Conservation (phyloP, 2,888 invertebrate species). For the Andrena trimmerana region DNA sequence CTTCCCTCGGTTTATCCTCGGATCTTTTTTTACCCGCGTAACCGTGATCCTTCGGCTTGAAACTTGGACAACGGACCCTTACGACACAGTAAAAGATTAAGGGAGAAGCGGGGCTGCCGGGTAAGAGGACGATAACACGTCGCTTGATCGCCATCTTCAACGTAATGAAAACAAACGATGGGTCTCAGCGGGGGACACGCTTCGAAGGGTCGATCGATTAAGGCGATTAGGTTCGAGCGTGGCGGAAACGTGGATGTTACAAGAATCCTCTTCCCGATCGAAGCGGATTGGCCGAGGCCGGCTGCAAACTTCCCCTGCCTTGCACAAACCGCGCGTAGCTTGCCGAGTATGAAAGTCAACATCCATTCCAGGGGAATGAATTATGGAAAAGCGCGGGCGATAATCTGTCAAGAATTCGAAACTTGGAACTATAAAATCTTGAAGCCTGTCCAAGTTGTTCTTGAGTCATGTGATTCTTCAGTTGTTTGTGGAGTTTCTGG, state of each 20-base stretch:
- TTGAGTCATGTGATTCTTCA: neutral
- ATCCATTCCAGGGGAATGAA: neutral
- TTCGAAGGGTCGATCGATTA: conserved; percentile 36
- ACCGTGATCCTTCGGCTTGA: conserved; percentile 50
- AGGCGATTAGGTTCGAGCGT: conserved; percentile 35
- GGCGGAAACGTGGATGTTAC: conserved; percentile 3
- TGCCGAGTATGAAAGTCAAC: neutral
- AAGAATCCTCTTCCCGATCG: conserved; percentile 22
- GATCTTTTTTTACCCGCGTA: conserved; percentile 1
- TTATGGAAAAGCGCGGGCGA: neutral
- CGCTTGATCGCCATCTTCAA: conserved; percentile 1
- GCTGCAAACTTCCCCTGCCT: neutral
- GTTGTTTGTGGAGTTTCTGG: too few relatives aligned
- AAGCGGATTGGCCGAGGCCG: conserved; percentile 14
- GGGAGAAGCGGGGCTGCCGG: neutral
- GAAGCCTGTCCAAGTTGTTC: neutral
- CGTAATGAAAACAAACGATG: conserved; percentile 39
- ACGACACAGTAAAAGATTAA: conserved; percentile 7
- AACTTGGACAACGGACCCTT: conserved; percentile 61
- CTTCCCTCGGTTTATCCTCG: conserved; percentile 12
- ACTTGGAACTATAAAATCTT: too few relatives aligned
- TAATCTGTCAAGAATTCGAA: neutral
- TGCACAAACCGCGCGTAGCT: neutral
- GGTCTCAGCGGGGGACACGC: neutral
- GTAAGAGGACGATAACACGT: conserved; percentile 6